Percentiles rank a stretch among this genome's conserved stretches.
These are phyloP conservation scores for Galbula dea DNA, from an alignment of 2,113 vertebrate genomes.

Conservation along the genomic window DNA sequence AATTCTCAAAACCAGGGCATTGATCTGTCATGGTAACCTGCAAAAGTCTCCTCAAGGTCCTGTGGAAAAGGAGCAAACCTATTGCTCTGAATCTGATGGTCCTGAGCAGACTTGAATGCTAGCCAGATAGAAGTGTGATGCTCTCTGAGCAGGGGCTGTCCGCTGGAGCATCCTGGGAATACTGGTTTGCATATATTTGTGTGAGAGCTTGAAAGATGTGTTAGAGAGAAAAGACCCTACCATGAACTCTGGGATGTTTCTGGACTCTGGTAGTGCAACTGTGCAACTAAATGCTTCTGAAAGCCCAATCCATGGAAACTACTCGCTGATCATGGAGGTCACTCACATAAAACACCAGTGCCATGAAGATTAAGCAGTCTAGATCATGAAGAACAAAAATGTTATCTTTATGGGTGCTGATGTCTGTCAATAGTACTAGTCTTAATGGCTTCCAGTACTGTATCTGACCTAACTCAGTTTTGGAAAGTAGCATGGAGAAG, in stretches of 20 bases:
- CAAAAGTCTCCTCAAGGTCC: not conserved
- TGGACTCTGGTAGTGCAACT: not conserved
- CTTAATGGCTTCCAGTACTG: not conserved
- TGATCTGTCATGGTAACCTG: not conserved
- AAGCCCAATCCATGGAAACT: not conserved
- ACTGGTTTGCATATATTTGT: not conserved
- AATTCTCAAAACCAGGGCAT: not conserved
- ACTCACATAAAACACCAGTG: not conserved
- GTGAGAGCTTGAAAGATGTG: not conserved
- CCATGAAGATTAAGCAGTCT: not conserved
- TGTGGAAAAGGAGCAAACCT: not conserved
- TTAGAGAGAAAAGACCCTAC: not conserved
- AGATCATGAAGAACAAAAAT: not conserved
- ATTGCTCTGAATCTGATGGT: not conserved
- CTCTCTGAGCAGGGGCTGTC: not conserved
- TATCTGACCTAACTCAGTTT: not conserved
- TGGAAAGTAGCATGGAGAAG: not conserved
- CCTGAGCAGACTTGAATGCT: not conserved
- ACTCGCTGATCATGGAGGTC: not conserved
- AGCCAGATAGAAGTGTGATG: not conserved
- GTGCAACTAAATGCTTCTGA: not conserved
- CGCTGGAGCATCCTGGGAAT: not conserved
- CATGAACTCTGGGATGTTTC: not conserved
- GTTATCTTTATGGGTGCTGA: slow-evolving; percentile 6
- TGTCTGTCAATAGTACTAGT: not conserved